Base-by-base conservation (phyloP, 2,113 vertebrate genomes). In the Columbina picui region DNA sequence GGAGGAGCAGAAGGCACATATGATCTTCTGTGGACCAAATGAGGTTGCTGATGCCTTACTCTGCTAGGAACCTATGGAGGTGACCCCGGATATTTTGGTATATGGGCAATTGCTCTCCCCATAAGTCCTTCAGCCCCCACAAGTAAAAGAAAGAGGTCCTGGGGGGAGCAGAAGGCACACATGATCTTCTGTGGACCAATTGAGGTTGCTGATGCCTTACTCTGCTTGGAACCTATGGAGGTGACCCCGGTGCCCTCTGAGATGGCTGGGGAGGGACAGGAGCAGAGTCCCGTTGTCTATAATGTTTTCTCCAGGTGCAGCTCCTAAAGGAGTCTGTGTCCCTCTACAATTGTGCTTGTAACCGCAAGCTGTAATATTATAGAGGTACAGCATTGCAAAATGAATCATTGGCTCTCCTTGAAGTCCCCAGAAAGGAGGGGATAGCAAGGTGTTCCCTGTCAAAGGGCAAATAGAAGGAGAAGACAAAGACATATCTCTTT, bases 241-340 rank as follows among this genome's bases (percentile, higher is more conserved):
- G 26, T 71, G 52, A 50, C 19, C 12, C 19, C 6, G 21, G 4
- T 26, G 19, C 50, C 60, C 30, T 20, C 12, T 53, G 55, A 27
- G 55, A 11, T 68, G 41, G 22, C 39, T 68, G 41, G 47, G 49
- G 17, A 61, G 30, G 23, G 27, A 13, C 61, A 43, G 59, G 38
- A 52, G 8, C 5, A 11, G 12, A 17, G 26, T 55, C 14, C 23
- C 3, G 2, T 27, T 38, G 25, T 32, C 21, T 17, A 0, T 4
- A 30, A 2, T 73, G 8, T 16, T n/a, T 63, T 43, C 21, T 79
- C 13, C 8, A 38, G n/a, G 30, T 60, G 16, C 8, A 25, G 0
- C 12, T 84, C 38, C 39, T 69, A 5, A n/a, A 64, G 84, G 64
- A 70, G 20, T 38, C 20, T 1, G 0, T 18, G 59, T 89, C 57